These are phyloP conservation scores for Muscicapa adusta DNA, from an alignment of 2,113 vertebrate species.

Conservation along the genomic window DNA sequence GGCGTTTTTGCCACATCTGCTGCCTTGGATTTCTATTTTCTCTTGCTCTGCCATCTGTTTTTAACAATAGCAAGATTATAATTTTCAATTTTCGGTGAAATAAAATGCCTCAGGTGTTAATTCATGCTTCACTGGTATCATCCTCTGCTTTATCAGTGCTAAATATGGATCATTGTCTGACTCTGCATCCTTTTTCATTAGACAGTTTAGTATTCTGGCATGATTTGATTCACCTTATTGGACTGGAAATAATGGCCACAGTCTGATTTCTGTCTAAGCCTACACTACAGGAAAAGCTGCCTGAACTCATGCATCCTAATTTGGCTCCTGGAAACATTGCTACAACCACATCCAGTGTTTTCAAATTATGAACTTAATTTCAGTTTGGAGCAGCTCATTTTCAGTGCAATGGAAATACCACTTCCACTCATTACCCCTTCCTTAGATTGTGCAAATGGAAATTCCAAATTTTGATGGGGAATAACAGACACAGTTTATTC, in stretches of 20 bases:
- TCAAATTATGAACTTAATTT: neutral
- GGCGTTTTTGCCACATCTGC: neutral
- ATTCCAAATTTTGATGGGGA: neutral
- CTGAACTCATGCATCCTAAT: neutral
- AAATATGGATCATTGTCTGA: slow-evolving; percentile 33
- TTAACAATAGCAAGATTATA: neutral
- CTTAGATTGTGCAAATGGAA: neutral
- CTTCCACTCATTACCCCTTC: neutral
- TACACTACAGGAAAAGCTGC: neutral
- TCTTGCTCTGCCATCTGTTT: neutral
- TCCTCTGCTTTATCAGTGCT: neutral
- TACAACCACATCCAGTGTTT: neutral
- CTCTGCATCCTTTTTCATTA: slow-evolving; percentile 50
- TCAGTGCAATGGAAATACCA: neutral
- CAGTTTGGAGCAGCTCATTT: neutral
- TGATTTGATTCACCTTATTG: slow-evolving; percentile 41
- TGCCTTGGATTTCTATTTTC: neutral
- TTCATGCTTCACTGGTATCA: slow-evolving; percentile 17
- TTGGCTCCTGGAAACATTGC: neutral
- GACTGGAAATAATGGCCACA: slow-evolving; percentile 35
- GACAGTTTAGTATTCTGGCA: slow-evolving; percentile 1
- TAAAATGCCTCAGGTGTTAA: slow-evolving; percentile 54
- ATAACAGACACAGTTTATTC: neutral
- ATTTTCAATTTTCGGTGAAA: slow-evolving; percentile 28
- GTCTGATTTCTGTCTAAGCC: slow-evolving; percentile 21